phyloP scores from a whole-genome alignment of 2,888 invertebrate genomes.

The Drosophila helvetica region DNA sequence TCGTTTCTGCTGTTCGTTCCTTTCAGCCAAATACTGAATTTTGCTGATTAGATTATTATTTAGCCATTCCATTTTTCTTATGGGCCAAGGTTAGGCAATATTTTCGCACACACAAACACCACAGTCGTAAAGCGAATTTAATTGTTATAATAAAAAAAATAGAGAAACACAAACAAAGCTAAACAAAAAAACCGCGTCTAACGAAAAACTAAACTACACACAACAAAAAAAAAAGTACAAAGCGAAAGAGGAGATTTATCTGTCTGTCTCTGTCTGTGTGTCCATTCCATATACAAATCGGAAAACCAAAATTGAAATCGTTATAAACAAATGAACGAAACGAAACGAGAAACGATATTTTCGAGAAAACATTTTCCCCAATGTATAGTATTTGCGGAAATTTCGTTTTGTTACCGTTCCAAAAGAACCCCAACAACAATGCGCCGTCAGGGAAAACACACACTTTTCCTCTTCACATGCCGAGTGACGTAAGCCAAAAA shows the following conservation, averaged over 20 bases:
- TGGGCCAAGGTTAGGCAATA: neutral
- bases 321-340: neutral
- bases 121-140: slow-evolving; percentile 37
- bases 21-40: neutral
- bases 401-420: neutral
- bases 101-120: slow-evolving; percentile 2
- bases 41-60: slow-evolving; percentile 3
- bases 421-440: neutral
- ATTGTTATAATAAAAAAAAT: slow-evolving; percentile 29
- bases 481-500: neutral
- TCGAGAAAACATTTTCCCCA: neutral
- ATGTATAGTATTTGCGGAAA: neutral
- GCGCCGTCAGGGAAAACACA: neutral
- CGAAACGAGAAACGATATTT: neutral
- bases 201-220: neutral
- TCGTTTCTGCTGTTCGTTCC: neutral
- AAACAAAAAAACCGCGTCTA: neutral
- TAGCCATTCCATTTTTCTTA: slow-evolving; percentile 4
- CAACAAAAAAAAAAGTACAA: neutral
- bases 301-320: neutral
- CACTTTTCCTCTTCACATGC: neutral
- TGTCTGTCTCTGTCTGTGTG: neutral
- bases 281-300: neutral
- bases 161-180: neutral
- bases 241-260: neutral